Percentiles rank a stretch among this genome's conserved stretches.
These are phyloP conservation scores for Megalopta genalis DNA, from an alignment of 1,140 invertebrate species.

Conservation along the genomic window DNA sequence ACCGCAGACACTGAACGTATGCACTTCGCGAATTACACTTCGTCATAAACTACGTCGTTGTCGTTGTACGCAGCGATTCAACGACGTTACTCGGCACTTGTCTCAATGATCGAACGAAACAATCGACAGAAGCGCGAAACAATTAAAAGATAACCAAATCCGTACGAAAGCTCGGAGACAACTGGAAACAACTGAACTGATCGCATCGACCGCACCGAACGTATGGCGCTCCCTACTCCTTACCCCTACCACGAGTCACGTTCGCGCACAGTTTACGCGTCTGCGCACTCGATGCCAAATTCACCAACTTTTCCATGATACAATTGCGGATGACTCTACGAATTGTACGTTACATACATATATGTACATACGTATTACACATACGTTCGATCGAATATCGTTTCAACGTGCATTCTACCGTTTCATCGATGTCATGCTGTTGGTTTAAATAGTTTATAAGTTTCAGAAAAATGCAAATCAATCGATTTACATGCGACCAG, in stretches of 20 bases:
- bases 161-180: conserved; percentile 50
- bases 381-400: background rate
- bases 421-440: no score
- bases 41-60: background rate
- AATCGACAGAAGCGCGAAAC: background rate
- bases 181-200: conserved; percentile 37
- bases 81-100: background rate
- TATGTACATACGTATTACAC: background rate
- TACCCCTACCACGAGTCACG: no score
- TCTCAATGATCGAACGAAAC: background rate
- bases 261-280: no score
- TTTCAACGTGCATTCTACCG: background rate
- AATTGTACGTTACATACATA: no score
- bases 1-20: conserved; percentile 5
- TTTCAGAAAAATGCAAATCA: background rate
- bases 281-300: background rate
- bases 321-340: no score
- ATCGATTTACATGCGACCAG: background rate
- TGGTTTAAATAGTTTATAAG: no score
- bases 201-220: conserved; percentile 26
- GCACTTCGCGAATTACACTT: background rate
- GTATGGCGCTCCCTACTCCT: background rate
- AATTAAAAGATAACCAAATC: background rate
- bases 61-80: no score
- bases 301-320: background rate